Base-by-base conservation (phyloP, 2,797 vertebrate genomes). In the Cichlasoma orientale region DNA sequence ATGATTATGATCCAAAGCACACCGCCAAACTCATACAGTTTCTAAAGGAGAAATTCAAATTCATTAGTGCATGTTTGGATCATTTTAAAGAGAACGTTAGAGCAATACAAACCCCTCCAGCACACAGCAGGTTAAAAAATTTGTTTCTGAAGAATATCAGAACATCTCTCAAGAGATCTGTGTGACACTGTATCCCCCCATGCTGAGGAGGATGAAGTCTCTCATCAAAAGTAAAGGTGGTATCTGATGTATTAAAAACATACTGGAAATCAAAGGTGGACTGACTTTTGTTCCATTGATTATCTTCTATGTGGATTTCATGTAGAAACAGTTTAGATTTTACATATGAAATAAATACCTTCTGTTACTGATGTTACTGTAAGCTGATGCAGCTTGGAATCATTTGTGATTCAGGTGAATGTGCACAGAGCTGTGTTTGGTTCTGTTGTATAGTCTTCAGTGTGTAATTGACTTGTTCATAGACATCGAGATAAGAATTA, bases 321-420 rank as follows among this genome's bases (percentile, higher is more conserved):
- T 25, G 36, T 61, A 41, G 36, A 41, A 59, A 59, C 38, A 21
- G 21, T 61, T 61, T 61, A 41, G 7, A 23, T 0, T 61, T 0
- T n/a, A 61, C 36, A 61, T 0, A 41, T 16, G 13, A 61, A 61
- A 25, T 36, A 18, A 41, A 16, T 1, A 61, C 36, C 33, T 0
- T 16, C 36, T 18, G 38, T 11, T 38, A 12, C 4, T 41, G 13
- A 41, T 41, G 36, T 38, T 38, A 11, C 36, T 38, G 36, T 38
- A 9, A 38, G 36, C 8, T 11, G 33, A 33, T 4, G 4, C 3
- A 33, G 33, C 8, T 33, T 33, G 36, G 10, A 38, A 11, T 11
- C 36, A 38, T 38, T 11, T 11, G 10, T 10, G 9, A 38, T 38
- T 33, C 33, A 33, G 33, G 33, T 36, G 33, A 36, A 36, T 2